Base-by-base conservation (phyloP, 2,797 vertebrate species). In the Spheniscus humboldti region DNA sequence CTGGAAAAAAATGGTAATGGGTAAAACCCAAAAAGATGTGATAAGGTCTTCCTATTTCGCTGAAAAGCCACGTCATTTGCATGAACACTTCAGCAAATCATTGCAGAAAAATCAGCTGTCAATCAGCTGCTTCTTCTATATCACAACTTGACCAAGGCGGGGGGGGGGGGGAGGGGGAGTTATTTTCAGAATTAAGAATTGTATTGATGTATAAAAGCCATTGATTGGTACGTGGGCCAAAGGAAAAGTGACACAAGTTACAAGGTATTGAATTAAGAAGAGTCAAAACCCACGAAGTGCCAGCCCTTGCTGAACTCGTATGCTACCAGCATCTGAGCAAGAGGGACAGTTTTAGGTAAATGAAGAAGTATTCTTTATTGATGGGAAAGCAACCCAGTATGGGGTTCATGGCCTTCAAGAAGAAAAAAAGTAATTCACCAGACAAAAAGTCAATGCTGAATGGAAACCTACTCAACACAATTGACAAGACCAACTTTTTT, bases 1-100 rank as follows among this genome's bases (percentile, higher is more conserved):
- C 94, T 97, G 96, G 97, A 97, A 97, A 97, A 97, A 96, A 90
- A 95, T 82, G 87, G 97, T 97, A 96, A 97, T 57, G 95, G 95
- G 97, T 97, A 97, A 97, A 97, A 96, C 82, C 82, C 95, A 75
- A 96, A 83, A 81, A 94, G 83, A 92, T 71, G 82, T 18, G 95
- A 95, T 88, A 84, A 96, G 91, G 60, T 82, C 89, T 90, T 95
- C 73, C 91, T 96, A 92, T 71, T 96, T 94, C n/a, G 1, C 76
- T 92, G 85, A 95, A 96, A 96, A 96, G 82, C 87, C 67, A 41
- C 57, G 43, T 33, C 63, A 64, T 68, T 79, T 93, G 85, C 87
- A 88, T 88, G 39, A 95, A 55, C 15, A 23, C 22, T 63, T 82
- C 62, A 88, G 76, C 69, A 84, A 96, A 88, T 78, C 69, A 90